A percentile compares a stretch with the other conserved stretches of the same genome.
Conservation (phyloP, 1,140 invertebrate genomes). For the Hirudo medicinalis region DNA sequence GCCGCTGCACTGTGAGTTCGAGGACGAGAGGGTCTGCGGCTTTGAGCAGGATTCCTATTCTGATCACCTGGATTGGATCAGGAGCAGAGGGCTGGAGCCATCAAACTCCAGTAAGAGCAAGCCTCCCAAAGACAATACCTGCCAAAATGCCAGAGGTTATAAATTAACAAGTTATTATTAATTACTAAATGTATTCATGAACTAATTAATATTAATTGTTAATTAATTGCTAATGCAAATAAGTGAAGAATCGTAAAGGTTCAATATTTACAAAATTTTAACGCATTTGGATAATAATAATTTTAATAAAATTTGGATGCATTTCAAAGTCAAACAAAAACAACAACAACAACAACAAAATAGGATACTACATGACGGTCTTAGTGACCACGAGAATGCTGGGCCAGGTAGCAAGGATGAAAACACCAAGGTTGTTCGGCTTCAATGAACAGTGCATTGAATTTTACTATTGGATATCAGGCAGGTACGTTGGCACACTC, state of each 20-base stretch:
- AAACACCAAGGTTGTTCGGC: background rate
- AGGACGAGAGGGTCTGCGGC: constrained; percentile 2
- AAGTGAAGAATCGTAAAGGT: no score
- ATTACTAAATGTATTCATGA: no score
- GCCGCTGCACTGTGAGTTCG: background rate
- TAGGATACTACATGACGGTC: background rate
- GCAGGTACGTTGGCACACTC: background rate
- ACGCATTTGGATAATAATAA: no score
- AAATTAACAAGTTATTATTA: no score
- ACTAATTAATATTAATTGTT: no score
- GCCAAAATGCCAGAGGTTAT: background rate
- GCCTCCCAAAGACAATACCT: background rate
- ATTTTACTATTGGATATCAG: background rate
- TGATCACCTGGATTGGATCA: background rate
- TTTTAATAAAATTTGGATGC: no score
- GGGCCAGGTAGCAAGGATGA: background rate
- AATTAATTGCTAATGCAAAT: no score
- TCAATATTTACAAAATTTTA: no score
- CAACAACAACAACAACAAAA: no score
- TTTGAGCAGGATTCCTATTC: background rate
- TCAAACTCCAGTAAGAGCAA: background rate
- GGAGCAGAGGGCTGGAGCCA: background rate
- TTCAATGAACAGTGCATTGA: background rate
- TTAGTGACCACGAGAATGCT: background rate
- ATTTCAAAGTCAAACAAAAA: no score